Conservation (phyloP, 1,140 invertebrate genomes). For the Scaptomyza montana region DNA sequence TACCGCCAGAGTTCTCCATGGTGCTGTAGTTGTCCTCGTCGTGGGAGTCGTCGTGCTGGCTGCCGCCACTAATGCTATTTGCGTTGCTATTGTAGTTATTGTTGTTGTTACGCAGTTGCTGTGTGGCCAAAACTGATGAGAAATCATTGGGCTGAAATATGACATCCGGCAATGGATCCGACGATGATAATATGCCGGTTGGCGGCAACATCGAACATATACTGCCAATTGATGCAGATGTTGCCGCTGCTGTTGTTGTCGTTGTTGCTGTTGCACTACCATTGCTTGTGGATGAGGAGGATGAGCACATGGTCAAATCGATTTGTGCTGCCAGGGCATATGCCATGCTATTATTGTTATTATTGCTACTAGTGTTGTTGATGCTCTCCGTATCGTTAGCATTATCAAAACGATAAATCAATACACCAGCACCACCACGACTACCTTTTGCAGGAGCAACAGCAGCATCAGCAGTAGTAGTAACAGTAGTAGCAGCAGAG, state of each 20-base stretch:
- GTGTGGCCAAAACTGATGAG: conserved; percentile 75
- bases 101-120: conserved; percentile 62
- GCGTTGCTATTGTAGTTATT: conserved; percentile 6
- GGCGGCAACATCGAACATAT: conserved; percentile 72
- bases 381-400: conserved; percentile 39
- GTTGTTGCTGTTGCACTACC: conserved; percentile 48
- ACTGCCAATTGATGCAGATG: conserved; percentile 11
- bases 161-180: conserved; percentile 76
- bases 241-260: not conserved
- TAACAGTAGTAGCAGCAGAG: not conserved
- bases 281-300: conserved; percentile 73
- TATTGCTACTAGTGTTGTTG: conserved; percentile 30
- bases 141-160: conserved; percentile 81
- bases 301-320: conserved; percentile 78
- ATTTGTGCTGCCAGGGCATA: conserved; percentile 69
- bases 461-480: not conserved
- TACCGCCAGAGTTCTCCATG: conserved; percentile 67
- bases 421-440: conserved; percentile 5
- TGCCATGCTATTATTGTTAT: conserved; percentile 37
- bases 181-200: conserved; percentile 74
- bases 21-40: conserved; percentile 67
- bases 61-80: conserved; percentile 44
- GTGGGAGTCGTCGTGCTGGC: conserved; percentile 45
- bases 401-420: conserved; percentile 23
- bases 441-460: not conserved